Evolutionary conservation across 2,113 vertebrate genomes (phyloP), one percentile per base, ranked within the genome.

Genomic region (Lontra canadensis): DNA sequence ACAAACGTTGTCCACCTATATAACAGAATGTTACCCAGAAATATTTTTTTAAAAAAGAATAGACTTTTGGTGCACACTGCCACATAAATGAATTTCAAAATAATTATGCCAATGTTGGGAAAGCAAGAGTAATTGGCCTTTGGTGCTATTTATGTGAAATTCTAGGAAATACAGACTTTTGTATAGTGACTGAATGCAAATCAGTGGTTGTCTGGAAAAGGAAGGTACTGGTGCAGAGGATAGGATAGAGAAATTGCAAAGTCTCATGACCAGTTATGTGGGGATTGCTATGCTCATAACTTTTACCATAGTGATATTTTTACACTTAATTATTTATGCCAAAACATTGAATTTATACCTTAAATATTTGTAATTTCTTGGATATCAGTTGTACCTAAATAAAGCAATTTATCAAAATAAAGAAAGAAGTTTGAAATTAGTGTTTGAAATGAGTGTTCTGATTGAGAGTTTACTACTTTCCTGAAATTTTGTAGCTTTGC

Each of bases 191-290:
- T 29, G 6, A 92, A 59, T 39, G 8, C 3, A 55, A 34, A 36
- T 20, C 21, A 59, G 44, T 18, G 8, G 13, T 44, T 26, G 1
- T 31, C 36, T 59, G 18, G 42, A 49, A 9, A 57, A 17, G 9
- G 4, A 7, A 21, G 14, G 2, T 29, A 11, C 3, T 8, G 8
- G 25, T 21, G 31, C 13, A 36, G 73, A 71, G 25, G 2, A 3
- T 4, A 18, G 13, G 17, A 44, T 6, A 49, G 34, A 39, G 7
- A 6, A 13, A 7, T 59, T 59, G 52, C 9, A 84, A 93, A 83
- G 4, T 17, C 34, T 63, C 21, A 36, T 15, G 6, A 87, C 2
- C 42, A 59, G n/a, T 25, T 61, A n/a, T 15, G 1, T 9, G 4
- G 10, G 12, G 11, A 36, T 44, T 7, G 2, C 0, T 25, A 86